phyloP scores from a whole-genome alignment of 2,113 vertebrate genomes.

The Meleagris gallopavo region DNA sequence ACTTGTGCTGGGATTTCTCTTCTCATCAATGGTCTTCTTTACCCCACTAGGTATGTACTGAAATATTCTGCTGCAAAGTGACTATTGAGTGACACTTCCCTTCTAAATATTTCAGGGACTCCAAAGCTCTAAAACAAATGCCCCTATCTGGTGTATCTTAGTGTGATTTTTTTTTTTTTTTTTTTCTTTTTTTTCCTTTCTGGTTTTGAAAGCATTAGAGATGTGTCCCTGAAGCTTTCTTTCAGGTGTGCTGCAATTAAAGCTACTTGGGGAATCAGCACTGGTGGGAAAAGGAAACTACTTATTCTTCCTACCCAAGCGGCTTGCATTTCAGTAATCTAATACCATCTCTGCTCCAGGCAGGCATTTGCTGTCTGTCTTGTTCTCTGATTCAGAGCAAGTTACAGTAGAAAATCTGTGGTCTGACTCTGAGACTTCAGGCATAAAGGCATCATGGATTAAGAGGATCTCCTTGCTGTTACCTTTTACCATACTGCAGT shows the following conservation, averaged over 20 bases:
- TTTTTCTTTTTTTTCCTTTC: neutral
- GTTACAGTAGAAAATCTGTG: neutral
- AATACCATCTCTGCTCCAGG: neutral
- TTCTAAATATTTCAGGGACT: neutral
- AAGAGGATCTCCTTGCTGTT: neutral
- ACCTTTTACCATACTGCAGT: neutral
- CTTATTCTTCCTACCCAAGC: neutral
- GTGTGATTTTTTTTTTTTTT: neutral
- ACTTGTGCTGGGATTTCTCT: constrained; percentile 87
- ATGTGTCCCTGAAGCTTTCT: neutral
- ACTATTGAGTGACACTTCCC: neutral
- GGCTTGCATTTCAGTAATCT: neutral
- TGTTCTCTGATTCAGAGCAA: neutral
- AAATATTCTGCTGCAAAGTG: neutral
- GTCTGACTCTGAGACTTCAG: neutral
- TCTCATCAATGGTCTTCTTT: constrained; percentile 84
- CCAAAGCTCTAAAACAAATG: neutral
- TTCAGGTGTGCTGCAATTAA: neutral
- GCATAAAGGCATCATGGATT: neutral
- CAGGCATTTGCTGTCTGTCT: neutral
- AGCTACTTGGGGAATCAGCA: neutral
- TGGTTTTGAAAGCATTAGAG: neutral
- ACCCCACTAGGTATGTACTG: constrained; percentile 88
- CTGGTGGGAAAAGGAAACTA: neutral
- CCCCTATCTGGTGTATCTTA: neutral